Evolutionary conservation across 1,140 invertebrate species (phyloP).

Genomic region (Elymnias hypermnestra): DNA sequence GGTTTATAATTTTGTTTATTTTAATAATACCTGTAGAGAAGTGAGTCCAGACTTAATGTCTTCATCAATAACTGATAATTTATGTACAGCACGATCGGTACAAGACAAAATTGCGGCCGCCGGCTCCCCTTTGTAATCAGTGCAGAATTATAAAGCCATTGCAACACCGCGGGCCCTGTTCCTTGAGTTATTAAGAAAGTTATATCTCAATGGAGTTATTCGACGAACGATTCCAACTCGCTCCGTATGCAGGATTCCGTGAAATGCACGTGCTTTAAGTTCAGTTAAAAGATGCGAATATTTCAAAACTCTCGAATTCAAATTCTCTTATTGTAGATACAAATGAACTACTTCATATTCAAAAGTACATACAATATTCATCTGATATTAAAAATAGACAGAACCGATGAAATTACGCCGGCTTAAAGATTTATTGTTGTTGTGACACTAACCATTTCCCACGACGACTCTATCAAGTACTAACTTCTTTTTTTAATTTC

Average conservation of each 20-base stretch:
- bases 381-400: too few relatives aligned
- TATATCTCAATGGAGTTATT: constrained; percentile 52
- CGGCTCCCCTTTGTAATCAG: constrained; percentile 74
- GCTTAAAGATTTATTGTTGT: too few relatives aligned
- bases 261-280: constrained; percentile 9
- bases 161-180: constrained; percentile 59
- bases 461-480: too few relatives aligned
- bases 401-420: too few relatives aligned
- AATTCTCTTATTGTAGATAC: not conserved
- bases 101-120: constrained; percentile 73
- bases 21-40: constrained; percentile 2
- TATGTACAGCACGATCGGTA: constrained; percentile 70
- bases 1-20: constrained; percentile 1
- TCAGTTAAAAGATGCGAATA: not conserved
- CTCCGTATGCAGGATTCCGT: constrained; percentile 20
- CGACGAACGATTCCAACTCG: constrained; percentile 19
- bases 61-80: constrained; percentile 76
- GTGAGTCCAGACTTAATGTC: constrained; percentile 59
- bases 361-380: too few relatives aligned
- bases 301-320: not conserved
- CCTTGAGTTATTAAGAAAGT: constrained; percentile 51
- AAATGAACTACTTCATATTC: too few relatives aligned
- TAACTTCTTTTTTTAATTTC: too few relatives aligned
- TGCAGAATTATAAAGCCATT: constrained; percentile 71
- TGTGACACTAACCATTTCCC: too few relatives aligned